phyloP scores from a whole-genome alignment of 2,113 vertebrate species.

The Cyphomyrus plagiostoma region DNA sequence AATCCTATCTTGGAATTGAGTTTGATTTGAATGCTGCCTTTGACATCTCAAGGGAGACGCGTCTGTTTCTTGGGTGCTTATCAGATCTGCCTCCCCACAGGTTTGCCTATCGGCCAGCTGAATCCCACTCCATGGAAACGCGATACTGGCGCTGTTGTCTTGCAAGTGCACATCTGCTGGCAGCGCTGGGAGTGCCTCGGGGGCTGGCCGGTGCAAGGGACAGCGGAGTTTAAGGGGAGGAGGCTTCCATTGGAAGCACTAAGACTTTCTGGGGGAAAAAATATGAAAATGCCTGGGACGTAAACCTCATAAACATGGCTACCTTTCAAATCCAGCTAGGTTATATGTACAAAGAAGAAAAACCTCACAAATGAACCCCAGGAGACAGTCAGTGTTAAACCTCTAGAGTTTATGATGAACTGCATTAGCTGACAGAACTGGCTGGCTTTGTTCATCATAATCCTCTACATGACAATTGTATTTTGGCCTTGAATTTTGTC shows the following conservation, averaged over 20 bases:
- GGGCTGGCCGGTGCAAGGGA: slow-evolving; percentile 21
- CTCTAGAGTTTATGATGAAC: not conserved
- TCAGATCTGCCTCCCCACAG: slow-evolving; percentile 45
- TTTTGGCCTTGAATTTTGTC: not conserved
- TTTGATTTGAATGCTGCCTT: slow-evolving; percentile 42
- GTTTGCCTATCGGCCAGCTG: slow-evolving; percentile 34
- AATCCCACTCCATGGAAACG: slow-evolving; percentile 28
- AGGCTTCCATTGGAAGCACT: not conserved
- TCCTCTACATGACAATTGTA: slow-evolving; percentile 9
- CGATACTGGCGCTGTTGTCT: slow-evolving; percentile 26
- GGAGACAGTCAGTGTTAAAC: not conserved
- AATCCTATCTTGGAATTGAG: slow-evolving; percentile 40
- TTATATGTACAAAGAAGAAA: not conserved
- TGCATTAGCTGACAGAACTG: not conserved
- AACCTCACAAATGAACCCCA: not conserved
- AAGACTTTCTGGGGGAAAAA: not conserved
- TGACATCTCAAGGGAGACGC: slow-evolving; percentile 36
- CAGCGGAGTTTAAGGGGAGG: not conserved
- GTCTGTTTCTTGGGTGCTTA: slow-evolving; percentile 40
- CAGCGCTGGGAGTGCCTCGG: slow-evolving; percentile 17
- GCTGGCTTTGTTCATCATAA: slow-evolving; percentile 15
- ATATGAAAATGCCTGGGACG: not conserved
- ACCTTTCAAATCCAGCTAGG: not conserved
- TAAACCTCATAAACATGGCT: not conserved
- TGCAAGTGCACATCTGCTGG: slow-evolving; percentile 24